phyloP scores from a whole-genome alignment of 2,113 vertebrate species.

The Psittacara wagleri region DNA sequence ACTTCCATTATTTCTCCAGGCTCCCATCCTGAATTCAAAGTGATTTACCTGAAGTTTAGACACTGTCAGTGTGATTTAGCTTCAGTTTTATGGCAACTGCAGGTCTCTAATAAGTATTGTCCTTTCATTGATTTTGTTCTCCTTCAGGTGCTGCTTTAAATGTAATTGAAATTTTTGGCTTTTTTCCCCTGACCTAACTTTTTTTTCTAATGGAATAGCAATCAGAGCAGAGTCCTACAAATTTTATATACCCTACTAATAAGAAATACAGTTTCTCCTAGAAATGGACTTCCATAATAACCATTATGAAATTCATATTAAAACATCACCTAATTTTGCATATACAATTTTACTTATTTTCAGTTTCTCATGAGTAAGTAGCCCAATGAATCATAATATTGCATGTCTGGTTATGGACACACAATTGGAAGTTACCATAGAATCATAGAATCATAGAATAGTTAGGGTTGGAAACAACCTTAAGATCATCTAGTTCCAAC shows the following conservation, averaged over 20 bases:
- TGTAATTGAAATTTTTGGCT: constrained; percentile 76
- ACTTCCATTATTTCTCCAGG: constrained; percentile 81
- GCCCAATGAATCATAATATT: not conserved
- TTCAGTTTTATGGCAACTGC: constrained; percentile 80
- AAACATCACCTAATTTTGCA: not conserved
- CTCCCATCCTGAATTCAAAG: constrained; percentile 78
- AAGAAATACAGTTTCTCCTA: constrained; percentile 40
- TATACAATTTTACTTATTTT: not conserved
- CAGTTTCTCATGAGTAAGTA: not conserved
- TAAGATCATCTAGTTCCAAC: too few species aligned
- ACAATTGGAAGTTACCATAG: not conserved
- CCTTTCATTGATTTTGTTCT: constrained; percentile 82
- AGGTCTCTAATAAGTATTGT: constrained; percentile 81
- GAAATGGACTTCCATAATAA: constrained; percentile 7
- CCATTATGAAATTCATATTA: not conserved
- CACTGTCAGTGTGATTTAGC: constrained; percentile 81
- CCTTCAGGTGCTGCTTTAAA: constrained; percentile 78
- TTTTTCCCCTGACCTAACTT: constrained; percentile 46
- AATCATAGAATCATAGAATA: too few species aligned
- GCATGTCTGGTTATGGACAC: not conserved
- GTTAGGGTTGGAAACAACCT: too few species aligned
- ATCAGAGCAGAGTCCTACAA: constrained; percentile 38
- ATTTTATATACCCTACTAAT: constrained; percentile 52
- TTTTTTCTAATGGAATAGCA: constrained; percentile 44
- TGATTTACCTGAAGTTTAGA: constrained; percentile 83